Evolutionary conservation across 1,140 invertebrate genomes (phyloP).

Genomic region (Cyclina sinensis): DNA sequence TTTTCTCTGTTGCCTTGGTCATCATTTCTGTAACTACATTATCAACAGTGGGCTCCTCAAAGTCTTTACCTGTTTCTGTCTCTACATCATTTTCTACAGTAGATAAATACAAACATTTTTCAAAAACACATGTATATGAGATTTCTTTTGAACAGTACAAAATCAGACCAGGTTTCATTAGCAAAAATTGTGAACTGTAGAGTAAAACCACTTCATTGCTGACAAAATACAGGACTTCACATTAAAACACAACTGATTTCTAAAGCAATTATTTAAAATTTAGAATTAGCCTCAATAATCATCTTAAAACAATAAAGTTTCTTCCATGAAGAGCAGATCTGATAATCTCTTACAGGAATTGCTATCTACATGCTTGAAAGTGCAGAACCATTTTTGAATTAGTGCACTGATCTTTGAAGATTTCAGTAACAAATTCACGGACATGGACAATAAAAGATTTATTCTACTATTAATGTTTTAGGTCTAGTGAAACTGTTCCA

Average conservation of each 20-base stretch:
- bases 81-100: background rate
- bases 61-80: background rate
- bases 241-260: slow-evolving; percentile 4
- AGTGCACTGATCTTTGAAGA: slow-evolving; percentile 6
- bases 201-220: background rate
- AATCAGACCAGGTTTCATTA: background rate
- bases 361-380: slow-evolving; percentile 12
- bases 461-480: slow-evolving; percentile 5
- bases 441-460: slow-evolving; percentile 11
- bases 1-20: background rate
- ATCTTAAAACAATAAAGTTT: background rate
- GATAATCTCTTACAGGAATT: background rate
- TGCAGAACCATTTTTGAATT: background rate
- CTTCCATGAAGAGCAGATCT: slow-evolving; percentile 1
- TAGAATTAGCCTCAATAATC: background rate
- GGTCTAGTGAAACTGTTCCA: background rate
- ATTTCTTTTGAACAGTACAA: background rate
- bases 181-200: slow-evolving; percentile 3
- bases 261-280: slow-evolving; percentile 11
- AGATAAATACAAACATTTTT: background rate
- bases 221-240: background rate
- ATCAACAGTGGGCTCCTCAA: background rate
- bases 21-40: background rate
- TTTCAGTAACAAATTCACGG: slow-evolving; percentile 9
- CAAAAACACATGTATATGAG: background rate